A percentile compares a stretch with the other conserved stretches of the same genome.
Conservation (phyloP, 2,888 invertebrate species). For the Lamellibrachia columna region DNA sequence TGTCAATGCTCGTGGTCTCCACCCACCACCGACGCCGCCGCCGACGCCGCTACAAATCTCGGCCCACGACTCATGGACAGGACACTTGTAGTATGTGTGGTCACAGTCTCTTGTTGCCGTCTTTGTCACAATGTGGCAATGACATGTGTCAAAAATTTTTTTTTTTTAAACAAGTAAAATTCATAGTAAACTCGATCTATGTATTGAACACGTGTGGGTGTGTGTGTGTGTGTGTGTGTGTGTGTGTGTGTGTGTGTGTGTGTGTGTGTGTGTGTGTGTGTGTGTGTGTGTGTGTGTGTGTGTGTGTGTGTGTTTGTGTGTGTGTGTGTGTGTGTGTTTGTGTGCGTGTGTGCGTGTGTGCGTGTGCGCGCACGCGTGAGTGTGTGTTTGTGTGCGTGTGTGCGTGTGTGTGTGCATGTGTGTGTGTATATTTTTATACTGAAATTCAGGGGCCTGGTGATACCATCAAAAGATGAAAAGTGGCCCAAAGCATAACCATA, state of each 20-base stretch:
- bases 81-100: background rate
- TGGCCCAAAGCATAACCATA: too few species aligned
- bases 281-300: background rate
- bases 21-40: background rate
- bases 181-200: too few species aligned
- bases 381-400: background rate
- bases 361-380: too few species aligned
- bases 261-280: too few species aligned
- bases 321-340: background rate
- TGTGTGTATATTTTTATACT: too few species aligned
- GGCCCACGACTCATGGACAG: background rate
- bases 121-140: background rate
- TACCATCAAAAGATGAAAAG: too few species aligned
- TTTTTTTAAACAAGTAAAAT: too few species aligned
- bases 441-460: too few species aligned
- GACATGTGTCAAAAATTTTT: too few species aligned
- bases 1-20: background rate
- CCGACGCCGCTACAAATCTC: background rate
- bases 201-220: too few species aligned
- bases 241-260: background rate
- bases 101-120: background rate
- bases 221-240: too few species aligned
- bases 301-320: background rate
- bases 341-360: background rate
- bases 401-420: background rate